Conservation (phyloP, 2,888 invertebrate genomes). For the Auanema sp. region DNA sequence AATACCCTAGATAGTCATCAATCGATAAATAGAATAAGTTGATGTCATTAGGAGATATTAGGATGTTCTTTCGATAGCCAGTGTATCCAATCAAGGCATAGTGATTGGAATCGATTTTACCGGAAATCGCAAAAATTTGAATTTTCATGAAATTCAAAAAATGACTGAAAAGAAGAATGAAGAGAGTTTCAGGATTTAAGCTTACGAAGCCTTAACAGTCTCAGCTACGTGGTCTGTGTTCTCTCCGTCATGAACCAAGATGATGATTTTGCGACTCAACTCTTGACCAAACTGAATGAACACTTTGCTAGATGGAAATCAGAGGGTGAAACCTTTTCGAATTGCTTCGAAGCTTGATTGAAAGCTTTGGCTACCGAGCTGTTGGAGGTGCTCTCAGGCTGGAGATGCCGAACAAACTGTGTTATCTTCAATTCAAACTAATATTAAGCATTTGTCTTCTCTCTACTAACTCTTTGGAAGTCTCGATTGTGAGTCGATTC, state of each 20-base stretch:
- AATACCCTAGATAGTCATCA: not conserved
- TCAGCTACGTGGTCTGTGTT: conserved; percentile 41
- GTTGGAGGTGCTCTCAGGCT: conserved; percentile 3
- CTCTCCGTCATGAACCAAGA: conserved; percentile 43
- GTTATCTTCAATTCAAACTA: too few relatives aligned
- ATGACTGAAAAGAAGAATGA: conserved; percentile 11
- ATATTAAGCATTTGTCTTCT: too few relatives aligned
- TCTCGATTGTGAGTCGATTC: too few relatives aligned
- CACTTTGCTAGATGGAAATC: too few relatives aligned
- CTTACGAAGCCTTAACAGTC: conserved; percentile 37
- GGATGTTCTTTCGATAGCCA: conserved; percentile 17
- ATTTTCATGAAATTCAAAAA: conserved; percentile 13
- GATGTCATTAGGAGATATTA: conserved; percentile 12
- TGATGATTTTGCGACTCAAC: conserved; percentile 20
- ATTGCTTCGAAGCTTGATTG: conserved; percentile 27
- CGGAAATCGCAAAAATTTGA: conserved; percentile 32
- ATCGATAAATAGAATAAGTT: not conserved
- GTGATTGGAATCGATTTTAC: conserved; percentile 24
- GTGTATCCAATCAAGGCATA: conserved; percentile 35
- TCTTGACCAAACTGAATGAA: conserved; percentile 13
- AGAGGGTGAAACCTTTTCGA: conserved; percentile 8
- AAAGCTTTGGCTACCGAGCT: conserved; percentile 40
- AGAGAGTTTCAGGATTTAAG: not conserved
- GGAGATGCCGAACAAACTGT: too few relatives aligned
- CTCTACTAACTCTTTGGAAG: too few relatives aligned